Evolutionary conservation across 1,140 invertebrate genomes (phyloP).

Genomic region (Brachionus koreanus): DNA sequence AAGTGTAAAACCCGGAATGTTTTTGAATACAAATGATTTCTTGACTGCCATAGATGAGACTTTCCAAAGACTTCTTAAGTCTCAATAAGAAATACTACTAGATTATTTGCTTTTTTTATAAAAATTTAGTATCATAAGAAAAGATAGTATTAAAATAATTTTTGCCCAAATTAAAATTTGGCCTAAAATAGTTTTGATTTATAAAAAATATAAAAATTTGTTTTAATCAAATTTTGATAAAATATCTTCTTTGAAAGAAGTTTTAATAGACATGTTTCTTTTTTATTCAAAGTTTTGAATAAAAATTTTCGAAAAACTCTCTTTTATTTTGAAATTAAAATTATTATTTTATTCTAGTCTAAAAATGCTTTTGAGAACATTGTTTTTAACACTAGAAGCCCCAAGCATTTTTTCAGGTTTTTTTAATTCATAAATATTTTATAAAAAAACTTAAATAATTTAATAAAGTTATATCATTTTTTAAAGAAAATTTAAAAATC

Average conservation of each 20-base stretch:
- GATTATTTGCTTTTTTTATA: not conserved
- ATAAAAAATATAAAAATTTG: not conserved
- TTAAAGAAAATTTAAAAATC: too few species aligned
- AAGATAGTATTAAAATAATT: not conserved
- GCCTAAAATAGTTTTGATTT: not conserved
- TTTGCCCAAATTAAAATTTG: not conserved
- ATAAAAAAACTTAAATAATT: too few species aligned
- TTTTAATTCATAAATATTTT: too few species aligned
- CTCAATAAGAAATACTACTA: constrained; percentile 60
- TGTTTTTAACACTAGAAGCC: too few species aligned
- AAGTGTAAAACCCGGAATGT: constrained; percentile 57
- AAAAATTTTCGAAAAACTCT: too few species aligned
- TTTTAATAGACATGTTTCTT: too few species aligned
- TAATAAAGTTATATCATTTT: too few species aligned
- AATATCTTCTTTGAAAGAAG: not conserved
- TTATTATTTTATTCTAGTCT: too few species aligned
- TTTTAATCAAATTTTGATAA: not conserved
- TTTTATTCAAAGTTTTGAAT: too few species aligned
- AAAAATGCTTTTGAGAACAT: too few species aligned
- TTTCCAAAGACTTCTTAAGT: constrained; percentile 43
- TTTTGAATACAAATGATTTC: constrained; percentile 59
- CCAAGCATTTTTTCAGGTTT: too few species aligned
- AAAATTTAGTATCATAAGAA: not conserved
- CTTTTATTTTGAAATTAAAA: too few species aligned
- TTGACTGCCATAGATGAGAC: constrained; percentile 53